These are phyloP conservation scores for Coptotermes formosanus DNA, from an alignment of 1,140 invertebrate species.

Conservation along the genomic window DNA sequence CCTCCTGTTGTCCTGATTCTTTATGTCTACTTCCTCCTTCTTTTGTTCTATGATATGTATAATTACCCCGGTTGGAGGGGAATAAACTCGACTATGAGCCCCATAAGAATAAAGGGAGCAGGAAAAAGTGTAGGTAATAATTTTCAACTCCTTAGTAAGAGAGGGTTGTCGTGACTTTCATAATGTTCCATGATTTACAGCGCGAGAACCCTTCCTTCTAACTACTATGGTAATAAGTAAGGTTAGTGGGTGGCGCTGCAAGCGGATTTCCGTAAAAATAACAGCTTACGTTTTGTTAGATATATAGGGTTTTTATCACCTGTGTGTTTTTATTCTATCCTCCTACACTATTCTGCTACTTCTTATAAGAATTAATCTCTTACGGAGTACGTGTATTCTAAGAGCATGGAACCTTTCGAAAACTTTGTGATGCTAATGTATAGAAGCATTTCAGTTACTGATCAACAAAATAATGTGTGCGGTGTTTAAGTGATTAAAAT, in stretches of 20 bases:
- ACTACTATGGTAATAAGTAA: not conserved
- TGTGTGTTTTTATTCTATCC: not conserved
- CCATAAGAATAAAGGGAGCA: not conserved
- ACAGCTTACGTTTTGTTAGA: not conserved
- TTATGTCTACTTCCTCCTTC: not conserved
- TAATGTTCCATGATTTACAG: slow-evolving; percentile 5
- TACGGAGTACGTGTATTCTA: not conserved
- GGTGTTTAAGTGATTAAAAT: no score
- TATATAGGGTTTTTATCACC: not conserved
- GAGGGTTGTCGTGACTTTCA: not conserved
- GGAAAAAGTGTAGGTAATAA: not conserved
- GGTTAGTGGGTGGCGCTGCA: not conserved
- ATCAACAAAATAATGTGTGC: no score
- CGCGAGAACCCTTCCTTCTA: not conserved
- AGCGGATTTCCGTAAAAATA: not conserved
- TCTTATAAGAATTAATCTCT: not conserved
- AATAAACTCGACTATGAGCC: not conserved
- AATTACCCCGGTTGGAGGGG: not conserved
- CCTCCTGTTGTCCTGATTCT: not conserved
- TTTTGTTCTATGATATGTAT: not conserved
- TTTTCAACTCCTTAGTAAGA: not conserved
- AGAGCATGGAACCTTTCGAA: no score
- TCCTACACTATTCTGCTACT: not conserved
- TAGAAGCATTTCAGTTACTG: no score
- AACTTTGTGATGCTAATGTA: no score